Evolutionary conservation across 2,113 vertebrate genomes (phyloP), one percentile per base, ranked within the genome.

Genomic region (Nycticorax nycticorax): DNA sequence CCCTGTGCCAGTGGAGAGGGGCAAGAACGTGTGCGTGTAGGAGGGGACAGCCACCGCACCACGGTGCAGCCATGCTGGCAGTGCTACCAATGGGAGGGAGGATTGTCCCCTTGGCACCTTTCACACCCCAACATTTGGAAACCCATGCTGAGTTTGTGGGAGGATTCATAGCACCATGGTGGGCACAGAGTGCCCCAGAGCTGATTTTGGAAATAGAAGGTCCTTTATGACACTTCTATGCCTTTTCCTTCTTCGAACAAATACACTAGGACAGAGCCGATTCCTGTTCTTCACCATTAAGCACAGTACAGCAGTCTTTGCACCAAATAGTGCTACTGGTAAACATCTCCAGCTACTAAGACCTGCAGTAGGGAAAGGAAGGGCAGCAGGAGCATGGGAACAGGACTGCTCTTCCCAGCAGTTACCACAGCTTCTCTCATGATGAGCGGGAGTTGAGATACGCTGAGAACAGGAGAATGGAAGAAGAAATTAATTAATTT

Each of bases 211-310:
- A 94, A 68, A 59, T 28, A 52, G 21, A 48, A 45, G 14, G 23
- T 52, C 50, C 43, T 60, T 96, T 85, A 72, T 60, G 69, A 73
- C 27, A 37, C 27, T 88, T 52, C 12, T 67, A 33, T 52, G 35
- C 14, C 32, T 88, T 89, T 77, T 69, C 10, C 33, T 63, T 81
- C 37, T 68, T 88, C 72, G 33, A 76, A 82, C 4, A 23, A 80
- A 86, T 9, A 37, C 17, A 18, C 53, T 28, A 57, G 30, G 48
- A 37, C 69, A 85, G n/a, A 78, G 18, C 2, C 2, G 2, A 56
- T 60, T 91, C 64, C 39, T 94, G n/a, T 74, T 95, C 64, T 91
- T 92, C 74, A 85, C 48, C 57, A 64, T 68, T 68, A 87, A 91
- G n/a, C 43, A 82, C 8, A 77, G 39, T 26, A 55, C 7, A 75